phyloP scores from a whole-genome alignment of 2,113 vertebrate genomes.

The Elephas maximus region DNA sequence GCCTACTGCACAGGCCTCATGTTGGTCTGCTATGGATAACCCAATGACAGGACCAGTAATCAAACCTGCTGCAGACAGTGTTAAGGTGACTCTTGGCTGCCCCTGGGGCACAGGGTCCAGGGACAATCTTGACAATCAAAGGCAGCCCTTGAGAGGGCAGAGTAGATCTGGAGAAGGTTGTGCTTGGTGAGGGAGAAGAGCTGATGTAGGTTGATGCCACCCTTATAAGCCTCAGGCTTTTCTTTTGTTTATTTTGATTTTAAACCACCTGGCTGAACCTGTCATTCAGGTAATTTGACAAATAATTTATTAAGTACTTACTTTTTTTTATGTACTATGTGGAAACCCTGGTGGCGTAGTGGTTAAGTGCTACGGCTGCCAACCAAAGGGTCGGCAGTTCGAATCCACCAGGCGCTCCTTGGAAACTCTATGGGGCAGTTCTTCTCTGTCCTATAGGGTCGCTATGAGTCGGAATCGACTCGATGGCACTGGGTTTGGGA shows the following conservation, averaged over 20 bases:
- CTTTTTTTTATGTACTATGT: not conserved
- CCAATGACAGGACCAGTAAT: not conserved
- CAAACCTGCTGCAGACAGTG: not conserved
- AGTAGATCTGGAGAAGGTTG: not conserved
- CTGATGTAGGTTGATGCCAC: not conserved
- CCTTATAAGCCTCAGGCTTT: conserved; percentile 9
- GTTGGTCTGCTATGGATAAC: not conserved
- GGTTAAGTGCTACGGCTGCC: too few relatives aligned
- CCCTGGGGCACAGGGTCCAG: not conserved
- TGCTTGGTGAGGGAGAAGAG: not conserved
- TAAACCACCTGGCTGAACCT: conserved; percentile 22
- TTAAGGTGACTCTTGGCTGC: not conserved
- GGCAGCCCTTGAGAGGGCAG: not conserved
- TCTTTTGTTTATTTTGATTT: conserved; percentile 49
- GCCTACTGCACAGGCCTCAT: not conserved
- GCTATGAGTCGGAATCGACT: too few relatives aligned
- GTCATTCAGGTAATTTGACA: conserved; percentile 44
- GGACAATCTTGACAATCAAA: not conserved
- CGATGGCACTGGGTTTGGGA: too few relatives aligned
- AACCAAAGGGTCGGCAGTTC: too few relatives aligned
- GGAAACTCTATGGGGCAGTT: too few relatives aligned
- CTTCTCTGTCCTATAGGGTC: too few relatives aligned
- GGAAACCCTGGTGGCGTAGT: too few relatives aligned
- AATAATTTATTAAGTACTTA: conserved; percentile 35
- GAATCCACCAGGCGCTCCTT: too few relatives aligned